Percentiles rank a stretch among this genome's conserved stretches.
Evolutionary conservation across 2,113 vertebrate genomes (phyloP).

Genomic region (Pollachius pollachius): DNA sequence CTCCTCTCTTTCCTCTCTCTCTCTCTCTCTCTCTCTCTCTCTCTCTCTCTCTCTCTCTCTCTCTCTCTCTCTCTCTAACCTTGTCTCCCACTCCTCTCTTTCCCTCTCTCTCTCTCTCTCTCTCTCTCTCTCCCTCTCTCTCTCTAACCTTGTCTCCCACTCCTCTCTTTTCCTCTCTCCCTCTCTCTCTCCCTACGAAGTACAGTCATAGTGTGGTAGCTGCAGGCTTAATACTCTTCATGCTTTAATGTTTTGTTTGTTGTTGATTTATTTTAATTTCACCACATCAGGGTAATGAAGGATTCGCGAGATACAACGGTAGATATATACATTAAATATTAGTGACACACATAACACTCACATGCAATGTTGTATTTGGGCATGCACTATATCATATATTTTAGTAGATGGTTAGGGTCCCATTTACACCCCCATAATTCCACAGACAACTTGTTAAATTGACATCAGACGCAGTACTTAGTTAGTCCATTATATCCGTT

Average conservation of each 20-base stretch:
- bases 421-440: slow-evolving; percentile 11
- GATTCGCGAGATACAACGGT: slow-evolving; percentile 47
- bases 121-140: background rate
- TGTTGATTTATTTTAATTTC: slow-evolving; percentile 12
- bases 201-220: slow-evolving; percentile 42
- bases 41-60: background rate
- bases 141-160: background rate
- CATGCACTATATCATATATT: too few species aligned
- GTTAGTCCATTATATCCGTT: too few species aligned
- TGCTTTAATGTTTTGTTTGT: slow-evolving; percentile 48
- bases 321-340: too few species aligned
- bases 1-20: slow-evolving; percentile 1
- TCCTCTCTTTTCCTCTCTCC: background rate
- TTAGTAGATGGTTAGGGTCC: too few species aligned
- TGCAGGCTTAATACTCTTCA: slow-evolving; percentile 29
- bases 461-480: too few species aligned
- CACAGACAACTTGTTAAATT: slow-evolving; percentile 14
- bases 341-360: too few species aligned
- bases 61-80: background rate
- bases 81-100: background rate
- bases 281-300: slow-evolving; percentile 38
- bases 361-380: too few species aligned
- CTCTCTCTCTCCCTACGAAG: slow-evolving; percentile 18
- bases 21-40: background rate
- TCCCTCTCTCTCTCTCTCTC: slow-evolving; percentile 5